Conservation (phyloP, 2,888 invertebrate species). For the Dioctria rufipes region DNA sequence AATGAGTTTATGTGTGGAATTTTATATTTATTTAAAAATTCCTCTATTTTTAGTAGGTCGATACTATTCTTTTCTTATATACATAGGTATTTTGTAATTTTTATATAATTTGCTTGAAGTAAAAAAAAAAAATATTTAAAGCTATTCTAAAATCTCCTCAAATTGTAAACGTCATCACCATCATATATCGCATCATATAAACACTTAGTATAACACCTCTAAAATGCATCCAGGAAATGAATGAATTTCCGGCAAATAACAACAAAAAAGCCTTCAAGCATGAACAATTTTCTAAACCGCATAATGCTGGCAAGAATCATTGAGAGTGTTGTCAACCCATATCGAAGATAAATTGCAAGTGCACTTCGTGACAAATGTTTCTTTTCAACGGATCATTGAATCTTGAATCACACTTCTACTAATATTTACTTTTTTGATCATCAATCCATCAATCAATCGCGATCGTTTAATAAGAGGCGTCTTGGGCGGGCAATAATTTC, state of each 20-base stretch:
- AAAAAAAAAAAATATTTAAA: neutral
- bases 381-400: conserved; percentile 40
- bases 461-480: conserved; percentile 19
- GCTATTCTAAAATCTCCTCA: too few relatives aligned
- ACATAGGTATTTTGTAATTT: too few relatives aligned
- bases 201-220: neutral
- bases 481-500: conserved; percentile 37
- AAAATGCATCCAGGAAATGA: neutral
- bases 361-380: conserved; percentile 27
- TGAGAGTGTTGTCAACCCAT: conserved; percentile 2
- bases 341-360: conserved; percentile 1
- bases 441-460: conserved; percentile 36
- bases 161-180: neutral
- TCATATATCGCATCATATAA: too few relatives aligned
- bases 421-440: conserved; percentile 12
- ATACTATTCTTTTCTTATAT: too few relatives aligned
- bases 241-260: neutral
- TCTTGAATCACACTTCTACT: conserved; percentile 49
- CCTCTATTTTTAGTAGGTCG: too few relatives aligned
- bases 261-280: neutral
- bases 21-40: too few relatives aligned
- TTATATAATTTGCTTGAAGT: too few relatives aligned
- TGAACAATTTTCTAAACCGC: neutral
- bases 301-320: conserved; percentile 5
- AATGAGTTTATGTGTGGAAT: too few relatives aligned